Base-by-base conservation (phyloP, 2,888 invertebrate genomes). In the Brachyopa scutellaris region DNA sequence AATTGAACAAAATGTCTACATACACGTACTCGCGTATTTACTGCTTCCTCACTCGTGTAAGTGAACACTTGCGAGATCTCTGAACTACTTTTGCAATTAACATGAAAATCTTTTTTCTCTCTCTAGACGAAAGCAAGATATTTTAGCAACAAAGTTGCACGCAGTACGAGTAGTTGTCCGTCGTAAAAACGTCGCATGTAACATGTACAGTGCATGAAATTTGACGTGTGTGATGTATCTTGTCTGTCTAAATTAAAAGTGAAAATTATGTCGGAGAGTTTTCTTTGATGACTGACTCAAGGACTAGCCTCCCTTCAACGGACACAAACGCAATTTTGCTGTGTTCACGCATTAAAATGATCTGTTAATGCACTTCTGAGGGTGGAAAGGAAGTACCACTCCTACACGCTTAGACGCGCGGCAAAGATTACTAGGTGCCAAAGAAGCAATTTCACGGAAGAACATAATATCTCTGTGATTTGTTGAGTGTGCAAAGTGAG, bases 71-170 rank as follows among this genome's bases (percentile, higher is more conserved):
- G 51, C 26, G 29, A 42, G 7, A 17, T 31, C 21, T 11, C 40
- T 55, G 47, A 61, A 69, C 61, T 53, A 69, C 76, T 47, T 70
- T 64, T 57, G 57, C 70, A 77, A 70, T 77, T 70, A 62, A 62
- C 62, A 47, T n/a, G n/a, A n/a, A n/a, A n/a, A n/a, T n/a, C n/a
- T n/a, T n/a, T n/a, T n/a, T n/a, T n/a, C n/a, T n/a, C n/a, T 26
- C 3, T 3, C 26, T 26, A 26, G 26, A 26, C 26, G 26, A 26
- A 6, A 26, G 6, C 26, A 26, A 26, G 26, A 3, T 26, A 26
- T 26, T 5, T 26, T 6, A 26, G 55, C 77, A 77, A 73, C 53
- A 79, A 61, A 51, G 53, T 61, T 61, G 61, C 59, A 73, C 33
- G 57, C 11, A 29, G 23, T 6, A 38, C 64, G 36, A 36, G 29